Evolutionary conservation across 2,113 vertebrate genomes (phyloP), one percentile per base, ranked within the genome.

Genomic region (Eudorcas thomsonii): DNA sequence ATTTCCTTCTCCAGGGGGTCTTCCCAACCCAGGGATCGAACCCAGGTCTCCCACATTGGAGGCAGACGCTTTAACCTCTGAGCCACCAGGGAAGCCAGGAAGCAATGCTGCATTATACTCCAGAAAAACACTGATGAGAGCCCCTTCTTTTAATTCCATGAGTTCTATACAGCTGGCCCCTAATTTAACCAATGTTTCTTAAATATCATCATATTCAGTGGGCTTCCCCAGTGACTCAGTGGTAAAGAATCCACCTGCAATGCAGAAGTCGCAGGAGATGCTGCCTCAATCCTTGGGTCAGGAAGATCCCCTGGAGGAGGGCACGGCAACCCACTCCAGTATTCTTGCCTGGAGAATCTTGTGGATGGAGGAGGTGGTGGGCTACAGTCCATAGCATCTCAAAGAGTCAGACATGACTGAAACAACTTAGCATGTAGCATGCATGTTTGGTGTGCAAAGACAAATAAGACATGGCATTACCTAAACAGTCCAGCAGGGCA

Each of bases 361-460:
- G n/a, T 71, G n/a, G n/a, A 71, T 0, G 5, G 64, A 71, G 17
- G n/a, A 71, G 17, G n/a, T 71, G n/a, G 64, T 0, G 2, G n/a
- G n/a, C 64, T 67, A 67, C 17, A 36, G 8, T 67, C 9, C 64
- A 36, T 36, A 36, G n/a, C 64, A 23, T 36, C 64, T 36, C 64
- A 36, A 71, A 71, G 4, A 71, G 64, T 71, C 64, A 71, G n/a
- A 36, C 19, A 11, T 71, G 19, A 36, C 9, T 71, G 64, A 71
- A 71, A 36, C 9, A 71, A 36, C n/a, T 36, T 71, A 71, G n/a
- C n/a, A 0, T 12, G 64, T 36, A 71, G n/a, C 10, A 23, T 6
- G 19, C 64, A 23, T 71, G 64, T 71, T 71, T 71, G 64, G 9
- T 52, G 48, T 39, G 39, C 57, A 50, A 90, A 91, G 48, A 23